Evolutionary conservation across 2,113 vertebrate genomes (phyloP).

Genomic region (Trochalopteron elliotii): DNA sequence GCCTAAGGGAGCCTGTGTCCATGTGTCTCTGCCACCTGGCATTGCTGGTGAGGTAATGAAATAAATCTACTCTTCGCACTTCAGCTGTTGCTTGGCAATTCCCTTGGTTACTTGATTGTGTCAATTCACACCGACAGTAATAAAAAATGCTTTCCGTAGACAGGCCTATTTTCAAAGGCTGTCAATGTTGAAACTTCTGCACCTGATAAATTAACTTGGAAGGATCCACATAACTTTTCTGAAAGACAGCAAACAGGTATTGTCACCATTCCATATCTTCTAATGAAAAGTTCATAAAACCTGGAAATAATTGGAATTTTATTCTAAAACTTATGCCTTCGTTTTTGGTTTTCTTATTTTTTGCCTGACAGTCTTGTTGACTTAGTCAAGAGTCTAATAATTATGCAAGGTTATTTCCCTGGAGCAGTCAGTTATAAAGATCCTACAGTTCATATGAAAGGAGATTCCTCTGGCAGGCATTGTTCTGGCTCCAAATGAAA

Average conservation of each 20-base stretch:
- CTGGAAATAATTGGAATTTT: not conserved
- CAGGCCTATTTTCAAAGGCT: not conserved
- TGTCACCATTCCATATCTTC: accelerated
- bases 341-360: not conserved
- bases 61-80: not conserved
- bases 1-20: accelerated
- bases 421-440: not conserved
- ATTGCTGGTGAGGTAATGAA: not conserved
- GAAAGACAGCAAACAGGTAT: not conserved
- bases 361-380: not conserved
- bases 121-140: not conserved
- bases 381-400: not conserved
- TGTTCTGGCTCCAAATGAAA: not conserved
- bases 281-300: not conserved
- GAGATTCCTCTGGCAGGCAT: not conserved
- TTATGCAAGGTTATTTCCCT: not conserved
- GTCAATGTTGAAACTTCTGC: not conserved
- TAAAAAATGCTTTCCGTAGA: not conserved
- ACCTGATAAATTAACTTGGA: not conserved
- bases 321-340: not conserved
- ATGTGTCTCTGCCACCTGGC: not conserved
- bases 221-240: not conserved
- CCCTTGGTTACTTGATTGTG: not conserved
- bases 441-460: not conserved
- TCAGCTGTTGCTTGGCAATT: accelerated